phyloP scores from a whole-genome alignment of 37 sponge, comb jelly and placozoan species.

The Halisarca cf. caerulea region DNA sequence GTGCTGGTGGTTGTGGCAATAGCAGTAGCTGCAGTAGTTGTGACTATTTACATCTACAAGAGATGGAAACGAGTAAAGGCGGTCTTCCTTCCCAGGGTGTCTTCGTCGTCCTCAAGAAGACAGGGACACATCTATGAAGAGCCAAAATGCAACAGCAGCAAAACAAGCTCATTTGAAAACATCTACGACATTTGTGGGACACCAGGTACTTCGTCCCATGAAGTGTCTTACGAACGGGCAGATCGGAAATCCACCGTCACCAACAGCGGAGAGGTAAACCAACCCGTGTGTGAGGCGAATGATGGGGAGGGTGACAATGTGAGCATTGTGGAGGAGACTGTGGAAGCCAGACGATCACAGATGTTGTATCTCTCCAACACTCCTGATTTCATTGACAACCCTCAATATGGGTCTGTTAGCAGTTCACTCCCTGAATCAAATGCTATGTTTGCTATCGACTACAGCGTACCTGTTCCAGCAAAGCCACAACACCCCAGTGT shows the following conservation, averaged over 20 bases:
- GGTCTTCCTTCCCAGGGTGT: not conserved
- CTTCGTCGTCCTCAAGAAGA: not conserved
- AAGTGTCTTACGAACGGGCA: too few relatives aligned
- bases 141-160: not conserved
- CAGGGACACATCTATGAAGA: constrained; percentile 3
- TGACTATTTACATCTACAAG: not conserved
- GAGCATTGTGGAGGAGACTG: too few relatives aligned
- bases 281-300: too few relatives aligned
- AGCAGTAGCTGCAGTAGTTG: not conserved
- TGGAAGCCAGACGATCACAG: too few relatives aligned
- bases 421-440: too few relatives aligned
- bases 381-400: constrained; percentile 8
- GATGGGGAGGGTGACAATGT: too few relatives aligned
- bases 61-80: not conserved
- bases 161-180: not conserved
- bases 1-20: not conserved
- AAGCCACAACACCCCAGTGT: too few relatives aligned
- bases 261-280: too few relatives aligned
- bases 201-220: not conserved
- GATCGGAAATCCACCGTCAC: too few relatives aligned
- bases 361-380: not conserved
- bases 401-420: not conserved
- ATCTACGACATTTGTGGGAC: constrained; percentile 1
- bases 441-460: too few relatives aligned
- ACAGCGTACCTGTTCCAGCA: too few relatives aligned